Evolutionary conservation across 2,797 vertebrate genomes (phyloP).

Genomic region (Gymnothorax reevesii): DNA sequence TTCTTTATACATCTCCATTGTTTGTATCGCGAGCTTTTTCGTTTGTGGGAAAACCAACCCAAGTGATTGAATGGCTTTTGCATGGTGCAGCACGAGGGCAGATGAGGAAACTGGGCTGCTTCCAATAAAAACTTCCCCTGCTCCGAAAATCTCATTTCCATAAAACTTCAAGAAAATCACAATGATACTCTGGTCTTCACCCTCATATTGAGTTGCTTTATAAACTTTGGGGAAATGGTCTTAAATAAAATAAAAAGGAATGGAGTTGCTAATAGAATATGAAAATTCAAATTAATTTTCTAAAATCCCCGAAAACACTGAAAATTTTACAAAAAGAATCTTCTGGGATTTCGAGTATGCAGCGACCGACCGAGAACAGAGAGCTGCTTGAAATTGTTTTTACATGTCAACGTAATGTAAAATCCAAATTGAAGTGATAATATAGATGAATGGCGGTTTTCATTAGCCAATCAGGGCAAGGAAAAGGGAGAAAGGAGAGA

Average conservation of each 20-base stretch:
- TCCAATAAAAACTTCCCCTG: conserved; percentile 41
- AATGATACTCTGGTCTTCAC: conserved; percentile 13
- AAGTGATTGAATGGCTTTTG: conserved; percentile 3
- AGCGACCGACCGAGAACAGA: background rate
- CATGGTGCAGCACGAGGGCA: background rate
- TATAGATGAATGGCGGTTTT: conserved; percentile 42
- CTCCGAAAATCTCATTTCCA: conserved; percentile 37
- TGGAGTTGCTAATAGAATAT: background rate
- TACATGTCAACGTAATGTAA: conserved; percentile 28
- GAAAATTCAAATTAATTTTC: background rate
- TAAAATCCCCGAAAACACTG: background rate
- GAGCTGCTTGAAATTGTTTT: conserved; percentile 20
- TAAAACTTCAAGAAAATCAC: conserved; percentile 27
- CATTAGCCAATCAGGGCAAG: conserved; percentile 39
- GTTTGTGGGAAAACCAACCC: background rate
- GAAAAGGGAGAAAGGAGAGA: conserved; percentile 35
- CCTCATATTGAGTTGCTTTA: conserved; percentile 20
- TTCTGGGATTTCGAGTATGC: background rate
- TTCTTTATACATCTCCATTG: background rate
- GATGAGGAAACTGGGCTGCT: conserved; percentile 26
- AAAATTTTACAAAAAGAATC: background rate
- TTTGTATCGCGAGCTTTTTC: background rate
- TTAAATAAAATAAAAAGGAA: conserved; percentile 7
- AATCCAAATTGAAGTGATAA: conserved; percentile 35
- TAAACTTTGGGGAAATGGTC: conserved; percentile 15